Evolutionary conservation across 2,797 vertebrate species (phyloP), one percentile per base, ranked within the genome.

Genomic region (Pseudochaenichthys georgianus): DNA sequence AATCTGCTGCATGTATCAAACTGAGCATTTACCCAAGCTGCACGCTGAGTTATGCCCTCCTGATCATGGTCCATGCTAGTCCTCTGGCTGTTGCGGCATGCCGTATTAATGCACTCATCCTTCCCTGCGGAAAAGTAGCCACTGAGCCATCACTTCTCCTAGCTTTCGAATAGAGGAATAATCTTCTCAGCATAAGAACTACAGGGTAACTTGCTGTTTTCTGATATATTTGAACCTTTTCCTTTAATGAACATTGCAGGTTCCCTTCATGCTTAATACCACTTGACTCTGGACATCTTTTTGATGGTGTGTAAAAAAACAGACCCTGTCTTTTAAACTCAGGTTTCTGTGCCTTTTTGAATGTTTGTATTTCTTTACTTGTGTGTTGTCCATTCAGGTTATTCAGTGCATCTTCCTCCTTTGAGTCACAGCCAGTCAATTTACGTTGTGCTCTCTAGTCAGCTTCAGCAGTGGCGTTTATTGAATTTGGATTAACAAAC

Each of bases 81-180:
- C 46, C 28, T 69, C 69, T 23, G 41, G 71, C 11, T 58, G n/a
- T 47, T 66, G 55, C 71, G 43, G 41, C 34, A 21, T 54, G 50
- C 54, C 67, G 52, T 71, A 45, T 71, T 70, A 52, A 28, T 41
- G 13, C 48, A 46, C 55, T 78, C 62, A 59, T 54, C 41, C 16
- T 66, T 74, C 28, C 61, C 47, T 57, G n/a, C 13, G 9, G 55
- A 74, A 65, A 82, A 70, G 74, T 54, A 46, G 55, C 46, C 62
- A 60, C 2, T 9, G 43, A 55, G 45, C 46, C 54, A 81, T 78
- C 45, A 41, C 41, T 41, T 68, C 28, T 59, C 38, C 41, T 53
- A n/a, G 41, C 43, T 81, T 73, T 75, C 31, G 64, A 42, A 45
- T 60, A 60, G 70, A 67, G 61, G 41, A 60, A 71, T 74, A 77